Percentiles rank a stretch among this genome's conserved stretches.
phyloP scores from a whole-genome alignment of 1,140 invertebrate genomes.

The Pseudachorutes palmiensis region DNA sequence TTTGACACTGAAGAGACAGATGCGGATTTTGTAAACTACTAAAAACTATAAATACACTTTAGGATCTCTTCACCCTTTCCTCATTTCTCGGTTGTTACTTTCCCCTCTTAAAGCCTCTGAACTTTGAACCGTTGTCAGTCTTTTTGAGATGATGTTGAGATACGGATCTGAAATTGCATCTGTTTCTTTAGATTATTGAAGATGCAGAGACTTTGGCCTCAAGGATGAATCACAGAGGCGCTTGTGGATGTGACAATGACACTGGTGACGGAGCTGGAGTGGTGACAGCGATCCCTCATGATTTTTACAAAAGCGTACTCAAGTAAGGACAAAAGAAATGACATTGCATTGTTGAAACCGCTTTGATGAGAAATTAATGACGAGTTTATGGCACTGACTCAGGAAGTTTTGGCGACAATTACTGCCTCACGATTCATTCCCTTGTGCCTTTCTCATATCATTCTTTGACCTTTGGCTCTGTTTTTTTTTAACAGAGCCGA shows the following conservation, averaged over 20 bases:
- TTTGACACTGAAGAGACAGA: no score
- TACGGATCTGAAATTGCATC: no score
- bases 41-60: no score
- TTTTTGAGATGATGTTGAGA: no score
- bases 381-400: neutral
- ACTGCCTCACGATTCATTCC: neutral
- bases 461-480: conserved; percentile 3
- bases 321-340: conserved; percentile 44
- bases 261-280: conserved; percentile 97
- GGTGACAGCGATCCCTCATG: conserved; percentile 89
- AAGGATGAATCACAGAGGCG: conserved; percentile 97
- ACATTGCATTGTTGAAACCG: neutral
- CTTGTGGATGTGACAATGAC: conserved; percentile 96
- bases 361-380: neutral
- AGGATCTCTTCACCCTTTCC: no score
- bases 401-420: neutral
- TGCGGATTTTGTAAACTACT: no score
- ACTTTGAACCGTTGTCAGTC: no score
- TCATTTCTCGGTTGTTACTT: no score
- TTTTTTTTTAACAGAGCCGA: conserved; percentile 53
- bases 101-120: no score
- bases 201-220: conserved; percentile 88
- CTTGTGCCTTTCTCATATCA: no score
- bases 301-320: conserved; percentile 75
- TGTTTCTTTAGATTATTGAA: conserved; percentile 63